A percentile compares a stretch with the other conserved stretches of the same genome.
Conservation (phyloP, 2,797 vertebrate genomes). For the Acanthurus leucopareius region DNA sequence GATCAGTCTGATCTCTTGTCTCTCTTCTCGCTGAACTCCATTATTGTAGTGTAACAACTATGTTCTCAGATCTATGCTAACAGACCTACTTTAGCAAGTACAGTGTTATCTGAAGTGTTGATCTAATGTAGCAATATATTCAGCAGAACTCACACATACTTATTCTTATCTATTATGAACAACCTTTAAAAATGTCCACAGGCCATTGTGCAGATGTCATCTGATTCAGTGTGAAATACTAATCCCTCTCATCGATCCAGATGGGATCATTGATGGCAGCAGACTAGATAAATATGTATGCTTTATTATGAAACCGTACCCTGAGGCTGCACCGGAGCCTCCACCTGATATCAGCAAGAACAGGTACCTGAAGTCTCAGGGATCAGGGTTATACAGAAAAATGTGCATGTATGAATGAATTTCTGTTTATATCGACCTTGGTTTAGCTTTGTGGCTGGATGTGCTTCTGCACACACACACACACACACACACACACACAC, state of each 20-base stretch:
- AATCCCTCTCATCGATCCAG: slow-evolving; percentile 76
- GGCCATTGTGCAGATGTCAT: slow-evolving; percentile 39
- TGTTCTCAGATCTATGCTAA: neutral
- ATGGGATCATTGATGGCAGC: slow-evolving; percentile 59
- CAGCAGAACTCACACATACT: neutral
- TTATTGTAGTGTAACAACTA: neutral
- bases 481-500: slow-evolving; percentile 7
- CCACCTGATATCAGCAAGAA: slow-evolving; percentile 38
- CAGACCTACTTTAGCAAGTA: neutral
- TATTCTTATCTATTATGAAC: slow-evolving; percentile 2
- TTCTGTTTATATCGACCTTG: slow-evolving; percentile 53
- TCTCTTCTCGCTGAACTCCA: too few species aligned
- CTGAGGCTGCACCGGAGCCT: slow-evolving; percentile 48
- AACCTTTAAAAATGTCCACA: neutral
- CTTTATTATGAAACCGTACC: slow-evolving; percentile 61
- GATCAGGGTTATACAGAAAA: neutral
- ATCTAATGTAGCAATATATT: neutral
- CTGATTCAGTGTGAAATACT: slow-evolving; percentile 69
- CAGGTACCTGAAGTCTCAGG: slow-evolving; percentile 48
- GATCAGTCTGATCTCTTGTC: too few species aligned
- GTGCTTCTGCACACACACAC: slow-evolving; percentile 10
- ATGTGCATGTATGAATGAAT: slow-evolving; percentile 15
- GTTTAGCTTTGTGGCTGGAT: slow-evolving; percentile 34
- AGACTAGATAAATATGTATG: slow-evolving; percentile 73
- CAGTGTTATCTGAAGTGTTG: neutral